These are phyloP conservation scores for Protosalanx chinensis DNA, from an alignment of 2,797 vertebrate species.

Conservation along the genomic window DNA sequence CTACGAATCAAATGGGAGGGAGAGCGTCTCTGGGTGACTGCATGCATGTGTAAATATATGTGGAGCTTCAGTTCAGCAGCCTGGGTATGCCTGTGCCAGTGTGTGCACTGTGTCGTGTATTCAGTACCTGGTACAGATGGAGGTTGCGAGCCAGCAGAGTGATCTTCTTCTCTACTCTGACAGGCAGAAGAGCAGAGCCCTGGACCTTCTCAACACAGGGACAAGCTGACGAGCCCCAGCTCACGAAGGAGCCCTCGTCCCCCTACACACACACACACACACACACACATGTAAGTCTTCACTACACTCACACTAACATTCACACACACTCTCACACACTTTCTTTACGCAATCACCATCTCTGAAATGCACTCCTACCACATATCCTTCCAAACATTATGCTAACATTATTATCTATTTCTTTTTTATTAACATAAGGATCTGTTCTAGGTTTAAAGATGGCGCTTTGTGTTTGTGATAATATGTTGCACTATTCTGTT, in stretches of 20 bases:
- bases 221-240: slow-evolving; percentile 81
- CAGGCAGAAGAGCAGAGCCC: slow-evolving; percentile 83
- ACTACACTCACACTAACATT: neutral
- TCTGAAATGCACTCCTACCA: neutral
- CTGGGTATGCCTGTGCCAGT: neutral
- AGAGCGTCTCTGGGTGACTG: neutral
- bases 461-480: too few relatives aligned
- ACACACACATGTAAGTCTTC: neutral
- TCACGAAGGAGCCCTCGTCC: slow-evolving; percentile 71
- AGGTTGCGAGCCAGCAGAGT: slow-evolving; percentile 86
- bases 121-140: slow-evolving; percentile 85
- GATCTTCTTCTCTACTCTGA: slow-evolving; percentile 82
- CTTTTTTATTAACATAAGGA: too few relatives aligned
- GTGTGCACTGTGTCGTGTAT: neutral
- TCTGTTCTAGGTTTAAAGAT: too few relatives aligned
- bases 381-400: neutral
- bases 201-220: slow-evolving; percentile 90
- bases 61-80: neutral
- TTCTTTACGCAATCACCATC: neutral
- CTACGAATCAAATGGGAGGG: neutral
- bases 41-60: neutral
- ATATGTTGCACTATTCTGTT: neutral
- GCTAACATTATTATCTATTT: neutral
- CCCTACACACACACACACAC: slow-evolving; percentile 59
- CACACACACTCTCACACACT: neutral